Percentiles rank a stretch among this genome's conserved stretches.
Conservation (phyloP, 92 coral and sea anemone genomes). For the Diadumene lineata region DNA sequence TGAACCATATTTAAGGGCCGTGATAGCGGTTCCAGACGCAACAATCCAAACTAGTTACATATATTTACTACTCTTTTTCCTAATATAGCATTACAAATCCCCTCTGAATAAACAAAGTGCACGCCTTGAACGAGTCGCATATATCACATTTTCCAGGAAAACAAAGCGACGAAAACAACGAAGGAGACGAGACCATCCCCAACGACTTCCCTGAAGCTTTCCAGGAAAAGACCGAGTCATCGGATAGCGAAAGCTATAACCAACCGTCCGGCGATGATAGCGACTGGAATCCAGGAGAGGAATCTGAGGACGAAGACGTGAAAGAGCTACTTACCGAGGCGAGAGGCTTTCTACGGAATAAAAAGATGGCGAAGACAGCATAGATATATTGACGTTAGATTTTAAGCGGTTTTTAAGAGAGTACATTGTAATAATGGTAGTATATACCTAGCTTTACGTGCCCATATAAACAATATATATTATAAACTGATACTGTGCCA, state of each 20-base stretch:
- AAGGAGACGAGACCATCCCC: slow-evolving; percentile 63
- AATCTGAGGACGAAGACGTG: slow-evolving; percentile 79
- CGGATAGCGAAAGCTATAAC: slow-evolving; percentile 65
- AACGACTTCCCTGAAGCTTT: slow-evolving; percentile 80
- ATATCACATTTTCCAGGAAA: background rate
- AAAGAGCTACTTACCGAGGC: slow-evolving; percentile 84
- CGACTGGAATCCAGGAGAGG: slow-evolving; percentile 91
- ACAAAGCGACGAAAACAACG: slow-evolving; percentile 52
- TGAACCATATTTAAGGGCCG: too few relatives aligned
- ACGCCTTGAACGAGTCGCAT: too few relatives aligned
- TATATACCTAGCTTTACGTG: too few relatives aligned
- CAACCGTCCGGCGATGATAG: slow-evolving; percentile 78
- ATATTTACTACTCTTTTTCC: too few relatives aligned
- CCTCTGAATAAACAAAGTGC: too few relatives aligned
- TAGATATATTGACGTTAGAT: slow-evolving; percentile 12
- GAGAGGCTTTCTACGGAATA: slow-evolving; percentile 78
- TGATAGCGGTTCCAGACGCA: too few relatives aligned
- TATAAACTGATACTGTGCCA: too few relatives aligned
- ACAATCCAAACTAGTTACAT: too few relatives aligned
- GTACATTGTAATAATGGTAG: background rate
- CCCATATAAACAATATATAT: too few relatives aligned
- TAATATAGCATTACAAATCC: too few relatives aligned
- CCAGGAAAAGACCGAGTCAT: slow-evolving; percentile 56
- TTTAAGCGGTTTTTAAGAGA: background rate
- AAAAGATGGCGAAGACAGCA: slow-evolving; percentile 78